These are phyloP conservation scores for Chironomus tentans DNA, from an alignment of 2,888 invertebrate genomes.

Conservation along the genomic window DNA sequence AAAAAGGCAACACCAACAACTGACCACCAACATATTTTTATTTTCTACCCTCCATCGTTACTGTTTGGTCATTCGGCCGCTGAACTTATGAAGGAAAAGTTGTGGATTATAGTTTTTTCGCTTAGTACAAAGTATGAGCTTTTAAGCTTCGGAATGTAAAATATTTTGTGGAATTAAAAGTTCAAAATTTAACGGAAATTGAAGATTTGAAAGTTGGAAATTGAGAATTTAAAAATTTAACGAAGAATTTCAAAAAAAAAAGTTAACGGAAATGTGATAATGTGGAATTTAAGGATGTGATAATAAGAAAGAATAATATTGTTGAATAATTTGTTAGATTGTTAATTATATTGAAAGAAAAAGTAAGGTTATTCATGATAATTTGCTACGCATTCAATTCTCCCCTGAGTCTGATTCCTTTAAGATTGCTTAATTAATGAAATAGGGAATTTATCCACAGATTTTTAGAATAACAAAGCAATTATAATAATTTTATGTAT, in stretches of 20 bases:
- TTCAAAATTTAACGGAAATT: too few species aligned
- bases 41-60: neutral
- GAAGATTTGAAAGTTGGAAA: too few species aligned
- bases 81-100: slow-evolving; percentile 5
- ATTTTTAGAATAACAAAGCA: too few species aligned
- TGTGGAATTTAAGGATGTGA: neutral
- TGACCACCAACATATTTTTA: neutral
- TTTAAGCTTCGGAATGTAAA: neutral
- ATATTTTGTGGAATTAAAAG: neutral
- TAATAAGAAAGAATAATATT: neutral
- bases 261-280: neutral
- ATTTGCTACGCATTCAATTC: too few species aligned
- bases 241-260: too few species aligned
- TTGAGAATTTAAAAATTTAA: too few species aligned
- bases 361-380: too few species aligned
- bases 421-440: too few species aligned
- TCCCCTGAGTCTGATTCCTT: too few species aligned
- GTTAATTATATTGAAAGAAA: too few species aligned
- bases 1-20: neutral
- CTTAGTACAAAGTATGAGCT: neutral
- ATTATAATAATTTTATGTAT: neutral
- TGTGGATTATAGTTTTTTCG: neutral
- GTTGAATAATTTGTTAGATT: too few species aligned
- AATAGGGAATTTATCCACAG: too few species aligned
- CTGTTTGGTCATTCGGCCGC: slow-evolving; percentile 15